Base-by-base conservation (phyloP, 2,888 invertebrate genomes). In the Melieria omissa region DNA sequence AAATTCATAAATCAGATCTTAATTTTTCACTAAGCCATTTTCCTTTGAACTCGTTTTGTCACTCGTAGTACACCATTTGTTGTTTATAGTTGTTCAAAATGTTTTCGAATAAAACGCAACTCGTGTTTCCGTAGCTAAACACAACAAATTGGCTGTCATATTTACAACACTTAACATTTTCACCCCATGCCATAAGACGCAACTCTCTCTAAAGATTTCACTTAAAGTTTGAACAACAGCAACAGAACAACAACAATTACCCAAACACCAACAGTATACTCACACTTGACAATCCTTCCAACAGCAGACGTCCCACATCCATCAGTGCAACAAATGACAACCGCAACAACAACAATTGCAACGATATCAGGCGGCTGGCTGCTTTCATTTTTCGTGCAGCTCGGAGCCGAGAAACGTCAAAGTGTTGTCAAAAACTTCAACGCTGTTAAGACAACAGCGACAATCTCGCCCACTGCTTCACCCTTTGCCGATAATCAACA, bases 91-190 rank as follows among this genome's bases (percentile, higher is more conserved):
- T 29, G 2, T 29, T 29, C 29, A 29, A 29, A 29, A 29, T 29
- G 29, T 29, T 29, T 29, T 29, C 29, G 29, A 29, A 29, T 44
- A 54, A 65, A 58, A 55, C n/a, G 5, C 41, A 58, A 16, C 66
- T 66, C 47, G n/a, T 52, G 10, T 58, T 46, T 64, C 70, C 49
- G 64, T 55, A 57, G 62, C 71, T 52, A 67, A 67, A 67, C 29
- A 49, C 49, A 70, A 73, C 73, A 73, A 73, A 73, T 73, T 73
- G 67, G 70, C 73, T 70, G 70, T 70, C 73, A 73, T 62, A 73
- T 70, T 73, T 63, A 70, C 73, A 73, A 54, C 70, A 70, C 69
- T 67, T 57, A 57, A 65, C 63, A 63, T 71, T 10, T 12, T 54
- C 61, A 65, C 54, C 61, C 58, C 47, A 12, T 42, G 55, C 60